Percentiles rank a stretch among this genome's conserved stretches.
Conservation (phyloP, 2,888 invertebrate species). For the Crossocerus cetratus region DNA sequence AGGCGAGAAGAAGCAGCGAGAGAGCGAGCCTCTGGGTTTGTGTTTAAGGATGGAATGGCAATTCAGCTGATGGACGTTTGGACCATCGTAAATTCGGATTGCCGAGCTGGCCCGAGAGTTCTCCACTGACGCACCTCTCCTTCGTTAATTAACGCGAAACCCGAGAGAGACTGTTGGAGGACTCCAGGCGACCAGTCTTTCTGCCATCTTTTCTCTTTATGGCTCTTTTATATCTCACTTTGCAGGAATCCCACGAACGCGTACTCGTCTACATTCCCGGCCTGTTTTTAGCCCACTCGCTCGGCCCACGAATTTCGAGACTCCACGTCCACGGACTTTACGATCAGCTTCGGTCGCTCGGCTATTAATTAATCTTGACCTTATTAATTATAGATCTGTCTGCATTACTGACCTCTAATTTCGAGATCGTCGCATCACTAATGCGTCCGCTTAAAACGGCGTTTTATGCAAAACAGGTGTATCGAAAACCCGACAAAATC, state of each 20-base stretch:
- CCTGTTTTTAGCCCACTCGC: too few relatives aligned
- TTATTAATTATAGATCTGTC: constrained; percentile 4
- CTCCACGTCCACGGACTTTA: constrained; percentile 12
- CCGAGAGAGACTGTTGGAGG: too few relatives aligned
- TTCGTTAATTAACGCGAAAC: constrained; percentile 20
- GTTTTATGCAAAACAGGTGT: too few relatives aligned
- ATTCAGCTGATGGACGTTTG: neutral
- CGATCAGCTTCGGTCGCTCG: neutral
- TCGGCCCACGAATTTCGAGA: constrained; percentile 12
- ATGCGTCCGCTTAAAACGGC: too few relatives aligned
- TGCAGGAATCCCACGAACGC: constrained; percentile 6
- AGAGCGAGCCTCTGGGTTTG: neutral
- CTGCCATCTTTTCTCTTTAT: constrained; percentile 14
- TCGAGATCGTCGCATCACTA: too few relatives aligned
- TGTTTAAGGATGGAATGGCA: neutral
- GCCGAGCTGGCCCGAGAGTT: neutral
- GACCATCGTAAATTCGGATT: neutral
- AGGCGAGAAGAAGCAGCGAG: too few relatives aligned
- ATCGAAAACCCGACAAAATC: too few relatives aligned
- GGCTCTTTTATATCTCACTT: constrained; percentile 13
- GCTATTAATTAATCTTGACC: neutral
- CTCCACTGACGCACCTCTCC: neutral
- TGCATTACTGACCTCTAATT: too few relatives aligned
- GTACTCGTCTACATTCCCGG: neutral
- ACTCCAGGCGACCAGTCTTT: neutral